phyloP scores from a whole-genome alignment of 2,888 invertebrate species.

The Pristionchus mayeri region DNA sequence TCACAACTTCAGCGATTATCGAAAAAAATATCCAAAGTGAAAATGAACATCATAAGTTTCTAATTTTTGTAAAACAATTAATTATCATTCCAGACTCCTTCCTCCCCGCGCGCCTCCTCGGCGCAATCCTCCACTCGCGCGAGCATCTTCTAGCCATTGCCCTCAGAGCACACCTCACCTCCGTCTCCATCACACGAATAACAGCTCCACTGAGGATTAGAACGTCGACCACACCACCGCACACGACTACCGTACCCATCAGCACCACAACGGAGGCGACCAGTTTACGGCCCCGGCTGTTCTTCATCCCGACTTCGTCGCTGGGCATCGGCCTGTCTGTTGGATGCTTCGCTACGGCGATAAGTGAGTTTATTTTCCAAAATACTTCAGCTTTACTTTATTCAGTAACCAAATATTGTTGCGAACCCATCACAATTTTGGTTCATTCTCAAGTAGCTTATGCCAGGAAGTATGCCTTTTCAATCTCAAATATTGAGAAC shows the following conservation, averaged over 20 bases:
- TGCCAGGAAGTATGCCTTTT: too few relatives aligned
- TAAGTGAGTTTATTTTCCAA: too few relatives aligned
- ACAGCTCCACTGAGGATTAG: not conserved
- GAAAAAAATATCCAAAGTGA: too few relatives aligned
- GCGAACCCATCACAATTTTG: too few relatives aligned
- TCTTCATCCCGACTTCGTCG: slow-evolving; percentile 1
- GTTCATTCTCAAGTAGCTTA: too few relatives aligned
- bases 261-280: not conserved
- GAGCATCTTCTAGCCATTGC: slow-evolving; percentile 19
- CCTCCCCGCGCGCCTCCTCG: not conserved
- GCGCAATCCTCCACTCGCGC: slow-evolving; percentile 24
- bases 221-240: not conserved
- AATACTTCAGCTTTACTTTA: too few relatives aligned
- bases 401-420: too few relatives aligned
- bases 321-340: not conserved
- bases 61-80: not conserved
- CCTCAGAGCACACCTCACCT: not conserved
- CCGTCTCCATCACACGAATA: not conserved
- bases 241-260: not conserved
- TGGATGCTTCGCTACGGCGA: not conserved
- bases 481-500: too few relatives aligned
- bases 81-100: not conserved
- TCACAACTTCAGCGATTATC: too few relatives aligned
- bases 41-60: not conserved
- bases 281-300: too few relatives aligned